Base-by-base conservation (phyloP, 2,113 vertebrate species). In the Zosterops japonicus region DNA sequence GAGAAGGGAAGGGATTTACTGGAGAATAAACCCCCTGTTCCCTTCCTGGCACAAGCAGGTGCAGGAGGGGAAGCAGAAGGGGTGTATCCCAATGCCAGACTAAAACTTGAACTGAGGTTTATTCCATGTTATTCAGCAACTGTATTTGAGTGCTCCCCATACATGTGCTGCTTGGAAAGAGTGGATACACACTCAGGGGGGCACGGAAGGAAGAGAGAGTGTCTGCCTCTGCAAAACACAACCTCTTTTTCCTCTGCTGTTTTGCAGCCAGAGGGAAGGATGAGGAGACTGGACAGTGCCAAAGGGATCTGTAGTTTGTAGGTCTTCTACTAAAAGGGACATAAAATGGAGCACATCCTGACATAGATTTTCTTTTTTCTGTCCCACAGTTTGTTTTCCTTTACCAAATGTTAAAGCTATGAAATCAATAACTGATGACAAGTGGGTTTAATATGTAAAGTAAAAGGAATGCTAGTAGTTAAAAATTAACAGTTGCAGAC, bases 371-470 rank as follows among this genome's bases (percentile, higher is more conserved):
- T 50, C 18, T 75, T 80, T 91, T 57, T 94, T 83, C 36, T 83
- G 9, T 67, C 36, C 23, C 1, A 1, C 10, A 31, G 29, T 50
- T 70, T 89, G 64, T 82, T 92, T 93, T 96, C 36, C 69, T 92
- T 78, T 63, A 39, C 63, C 14, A 5, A 91, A 78, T 60, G 69
- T 55, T 76, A 94, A 84, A 79, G 55, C 50, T 72, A n/a, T 75
- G 67, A 93, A 94, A 95, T 93, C 92, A 96, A n/a, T 92, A 93
- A 67, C 60, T 90, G 46, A 96, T 83, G 82, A 85, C 74, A 83
- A 87, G 68, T 36, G 65, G 79, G 83, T 96, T 86, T 95, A 95
- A 96, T 96, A 75, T 83, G 60, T 94, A 84, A 72, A 93, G 96
- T 86, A 93, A 94, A 71, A 95, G 94, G 86, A 92, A 90, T 75